Evolutionary conservation across 2,113 vertebrate genomes (phyloP).

Genomic region (Cardinalis cardinalis): DNA sequence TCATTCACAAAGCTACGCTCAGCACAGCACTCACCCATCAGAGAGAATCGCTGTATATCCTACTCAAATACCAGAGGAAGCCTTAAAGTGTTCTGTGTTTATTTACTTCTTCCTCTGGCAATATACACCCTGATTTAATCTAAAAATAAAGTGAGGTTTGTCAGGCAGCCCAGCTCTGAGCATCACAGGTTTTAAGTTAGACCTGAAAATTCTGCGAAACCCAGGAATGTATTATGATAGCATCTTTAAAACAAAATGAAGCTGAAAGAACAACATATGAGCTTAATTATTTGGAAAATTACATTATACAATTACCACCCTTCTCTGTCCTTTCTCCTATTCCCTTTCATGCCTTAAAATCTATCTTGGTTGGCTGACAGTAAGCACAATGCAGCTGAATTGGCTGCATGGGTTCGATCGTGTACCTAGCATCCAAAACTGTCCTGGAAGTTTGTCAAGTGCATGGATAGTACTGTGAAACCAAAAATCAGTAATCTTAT

Average conservation of each 20-base stretch:
- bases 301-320: not conserved
- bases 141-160: conserved; percentile 20
- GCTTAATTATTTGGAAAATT: not conserved
- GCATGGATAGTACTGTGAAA: not conserved
- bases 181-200: not conserved
- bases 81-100: not conserved
- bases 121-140: not conserved
- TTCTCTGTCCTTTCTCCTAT: not conserved
- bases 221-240: not conserved
- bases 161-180: not conserved
- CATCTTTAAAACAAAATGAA: not conserved
- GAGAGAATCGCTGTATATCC: not conserved
- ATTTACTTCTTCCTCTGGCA: not conserved
- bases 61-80: conserved; percentile 1
- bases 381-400: not conserved
- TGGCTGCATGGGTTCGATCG: not conserved
- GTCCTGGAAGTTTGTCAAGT: not conserved
- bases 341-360: not conserved
- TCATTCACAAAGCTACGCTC: not conserved
- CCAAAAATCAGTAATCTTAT: not conserved
- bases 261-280: not conserved
- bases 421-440: not conserved
- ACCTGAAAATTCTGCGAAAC: not conserved
- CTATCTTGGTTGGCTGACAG: not conserved
- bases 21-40: not conserved